These are phyloP conservation scores for Halichondria panicea DNA, from an alignment of 37 sponge, comb jelly and placozoan genomes.

Conservation along the genomic window DNA sequence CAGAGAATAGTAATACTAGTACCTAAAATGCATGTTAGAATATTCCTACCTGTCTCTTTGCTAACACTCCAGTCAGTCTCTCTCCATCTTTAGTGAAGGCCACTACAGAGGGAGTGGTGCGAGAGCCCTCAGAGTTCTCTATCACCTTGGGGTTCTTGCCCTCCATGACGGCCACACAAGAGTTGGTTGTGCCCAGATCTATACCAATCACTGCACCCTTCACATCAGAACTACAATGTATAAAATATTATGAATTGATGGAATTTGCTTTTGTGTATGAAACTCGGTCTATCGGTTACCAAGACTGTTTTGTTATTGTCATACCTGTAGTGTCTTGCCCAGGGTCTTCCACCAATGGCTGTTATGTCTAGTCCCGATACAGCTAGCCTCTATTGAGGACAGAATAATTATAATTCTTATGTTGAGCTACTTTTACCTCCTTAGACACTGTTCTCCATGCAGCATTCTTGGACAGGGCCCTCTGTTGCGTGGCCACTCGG, in stretches of 20 bases:
- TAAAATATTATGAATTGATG: not conserved
- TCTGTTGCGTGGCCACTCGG: not conserved
- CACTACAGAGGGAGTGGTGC: constrained; percentile 98
- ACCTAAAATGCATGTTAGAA: not conserved
- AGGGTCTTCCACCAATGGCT: not conserved
- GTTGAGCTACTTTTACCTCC: not conserved
- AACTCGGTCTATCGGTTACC: too few relatives aligned
- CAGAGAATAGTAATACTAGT: not conserved
- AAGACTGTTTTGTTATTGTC: not conserved
- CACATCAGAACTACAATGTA: constrained; percentile 45
- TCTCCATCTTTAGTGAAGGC: constrained; percentile 97
- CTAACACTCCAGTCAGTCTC: constrained; percentile 84
- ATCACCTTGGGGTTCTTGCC: constrained; percentile 94
- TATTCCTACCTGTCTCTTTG: constrained; percentile 85
- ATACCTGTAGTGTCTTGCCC: constrained; percentile 4
- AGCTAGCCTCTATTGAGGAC: not conserved
- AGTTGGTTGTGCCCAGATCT: constrained; percentile 98
- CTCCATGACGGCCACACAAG: constrained; percentile 99
- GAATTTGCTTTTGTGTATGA: not conserved
- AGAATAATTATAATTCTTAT: not conserved
- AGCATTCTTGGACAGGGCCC: not conserved
- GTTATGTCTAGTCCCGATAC: not conserved
- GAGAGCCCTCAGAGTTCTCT: constrained; percentile 94
- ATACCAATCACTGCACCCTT: constrained; percentile 94
- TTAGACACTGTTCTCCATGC: not conserved